These are phyloP conservation scores for Callithrix jacchus DNA, from an alignment of 2,113 vertebrate genomes.

Conservation along the genomic window DNA sequence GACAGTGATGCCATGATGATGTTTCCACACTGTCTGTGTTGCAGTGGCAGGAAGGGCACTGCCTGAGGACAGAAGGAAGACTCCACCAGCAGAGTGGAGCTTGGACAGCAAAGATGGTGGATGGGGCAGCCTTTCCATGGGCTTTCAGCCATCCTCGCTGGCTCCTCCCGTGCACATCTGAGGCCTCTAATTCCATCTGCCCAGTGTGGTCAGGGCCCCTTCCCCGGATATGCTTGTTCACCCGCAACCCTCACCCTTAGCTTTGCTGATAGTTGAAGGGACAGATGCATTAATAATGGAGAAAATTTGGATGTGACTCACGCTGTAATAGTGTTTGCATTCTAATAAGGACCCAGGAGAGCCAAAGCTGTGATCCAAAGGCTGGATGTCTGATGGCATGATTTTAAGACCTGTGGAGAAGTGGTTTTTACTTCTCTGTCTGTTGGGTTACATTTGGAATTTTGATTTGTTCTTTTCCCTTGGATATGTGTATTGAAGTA, in stretches of 20 bases:
- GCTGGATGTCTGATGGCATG: fast-evolving
- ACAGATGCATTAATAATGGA: background rate
- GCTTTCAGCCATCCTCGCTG: too few species aligned
- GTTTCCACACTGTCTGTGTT: fast-evolving
- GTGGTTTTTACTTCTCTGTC: background rate
- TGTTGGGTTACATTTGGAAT: background rate
- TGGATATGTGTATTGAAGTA: background rate
- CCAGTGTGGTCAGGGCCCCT: background rate
- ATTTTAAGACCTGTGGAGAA: background rate
- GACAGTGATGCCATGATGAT: fast-evolving
- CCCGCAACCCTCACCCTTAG: fast-evolving
- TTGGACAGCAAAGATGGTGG: too few species aligned
- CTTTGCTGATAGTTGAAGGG: background rate
- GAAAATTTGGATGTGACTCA: background rate
- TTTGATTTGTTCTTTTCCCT: background rate
- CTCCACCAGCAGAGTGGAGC: background rate
- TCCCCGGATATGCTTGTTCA: background rate
- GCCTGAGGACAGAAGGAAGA: background rate
- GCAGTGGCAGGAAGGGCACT: too few species aligned
- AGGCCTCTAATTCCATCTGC: background rate
- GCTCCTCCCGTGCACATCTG: background rate
- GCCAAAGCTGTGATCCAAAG: background rate
- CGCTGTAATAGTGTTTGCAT: background rate
- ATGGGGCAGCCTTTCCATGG: too few species aligned
- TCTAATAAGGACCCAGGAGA: background rate